phyloP scores from a whole-genome alignment of 1,140 invertebrate genomes.

The Hermatobates lingyangjiaoensis region DNA sequence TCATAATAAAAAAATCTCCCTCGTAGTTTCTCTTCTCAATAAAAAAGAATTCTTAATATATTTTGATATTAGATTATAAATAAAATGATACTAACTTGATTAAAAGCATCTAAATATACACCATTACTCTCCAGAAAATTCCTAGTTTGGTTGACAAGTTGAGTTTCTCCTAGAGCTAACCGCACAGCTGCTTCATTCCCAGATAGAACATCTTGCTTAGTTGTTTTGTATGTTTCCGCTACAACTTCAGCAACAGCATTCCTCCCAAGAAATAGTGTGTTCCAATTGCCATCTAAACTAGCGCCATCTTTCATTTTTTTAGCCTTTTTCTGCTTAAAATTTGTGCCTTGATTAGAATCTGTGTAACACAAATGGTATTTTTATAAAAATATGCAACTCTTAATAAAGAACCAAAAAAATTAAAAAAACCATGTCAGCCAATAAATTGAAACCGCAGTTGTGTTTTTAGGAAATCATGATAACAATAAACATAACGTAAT shows the following conservation, averaged over 20 bases:
- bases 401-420: too few species aligned
- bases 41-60: neutral
- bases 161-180: constrained; percentile 89
- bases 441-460: too few species aligned
- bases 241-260: constrained; percentile 88
- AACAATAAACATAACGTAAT: too few species aligned
- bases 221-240: constrained; percentile 64
- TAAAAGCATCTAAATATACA: constrained; percentile 24
- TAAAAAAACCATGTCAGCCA: too few species aligned
- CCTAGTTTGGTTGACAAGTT: constrained; percentile 76
- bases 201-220: constrained; percentile 58
- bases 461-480: too few species aligned
- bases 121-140: constrained; percentile 78
- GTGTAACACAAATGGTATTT: too few species aligned
- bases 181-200: constrained; percentile 59
- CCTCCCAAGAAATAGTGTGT: constrained; percentile 80
- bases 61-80: neutral
- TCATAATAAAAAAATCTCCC: neutral
- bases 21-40: neutral
- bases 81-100: constrained; percentile 14
- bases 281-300: constrained; percentile 82
- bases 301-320: constrained; percentile 58
- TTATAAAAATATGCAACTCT: too few species aligned
- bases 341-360: constrained; percentile 5
- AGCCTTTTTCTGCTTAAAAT: constrained; percentile 72